Evolutionary conservation across 2,797 vertebrate genomes (phyloP).

Genomic region (Mormyrops boulengeri): DNA sequence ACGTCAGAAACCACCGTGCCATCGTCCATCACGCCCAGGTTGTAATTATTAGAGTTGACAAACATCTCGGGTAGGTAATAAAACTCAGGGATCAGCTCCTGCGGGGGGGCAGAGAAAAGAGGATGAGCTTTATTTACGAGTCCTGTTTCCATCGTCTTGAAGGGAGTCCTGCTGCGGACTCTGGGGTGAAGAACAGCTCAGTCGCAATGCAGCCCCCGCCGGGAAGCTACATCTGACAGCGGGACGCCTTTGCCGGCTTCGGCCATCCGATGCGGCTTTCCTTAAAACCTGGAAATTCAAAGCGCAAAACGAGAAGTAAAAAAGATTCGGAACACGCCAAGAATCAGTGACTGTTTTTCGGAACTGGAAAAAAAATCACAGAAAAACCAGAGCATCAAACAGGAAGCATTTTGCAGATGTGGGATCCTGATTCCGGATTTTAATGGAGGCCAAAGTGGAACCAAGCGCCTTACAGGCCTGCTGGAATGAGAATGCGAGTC

Average conservation of each 20-base stretch:
- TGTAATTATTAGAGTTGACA: slow-evolving; percentile 91
- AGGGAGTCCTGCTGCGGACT: neutral
- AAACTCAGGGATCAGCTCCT: slow-evolving; percentile 99
- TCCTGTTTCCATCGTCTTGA: neutral
- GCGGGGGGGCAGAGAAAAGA: slow-evolving; percentile 3
- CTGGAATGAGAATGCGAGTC: neutral
- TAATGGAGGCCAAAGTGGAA: neutral
- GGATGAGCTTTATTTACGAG: slow-evolving; percentile 2
- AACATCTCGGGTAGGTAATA: slow-evolving; percentile 99
- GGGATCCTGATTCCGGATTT: neutral
- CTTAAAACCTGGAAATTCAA: neutral
- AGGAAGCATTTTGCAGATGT: neutral
- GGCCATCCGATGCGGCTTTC: neutral
- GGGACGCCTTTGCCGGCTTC: neutral
- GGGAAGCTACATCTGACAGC: neutral
- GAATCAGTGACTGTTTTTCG: neutral
- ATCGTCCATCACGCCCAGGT: slow-evolving; percentile 96
- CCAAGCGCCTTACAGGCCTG: neutral
- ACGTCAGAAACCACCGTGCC: slow-evolving; percentile 86
- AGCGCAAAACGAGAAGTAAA: neutral
- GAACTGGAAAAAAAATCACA: neutral
- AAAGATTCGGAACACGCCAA: neutral
- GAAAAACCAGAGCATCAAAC: neutral
- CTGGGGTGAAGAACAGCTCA: neutral
- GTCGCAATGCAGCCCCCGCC: neutral